These are phyloP conservation scores for Papilio xuthus DNA, from an alignment of 1,140 invertebrate species.

Conservation along the genomic window DNA sequence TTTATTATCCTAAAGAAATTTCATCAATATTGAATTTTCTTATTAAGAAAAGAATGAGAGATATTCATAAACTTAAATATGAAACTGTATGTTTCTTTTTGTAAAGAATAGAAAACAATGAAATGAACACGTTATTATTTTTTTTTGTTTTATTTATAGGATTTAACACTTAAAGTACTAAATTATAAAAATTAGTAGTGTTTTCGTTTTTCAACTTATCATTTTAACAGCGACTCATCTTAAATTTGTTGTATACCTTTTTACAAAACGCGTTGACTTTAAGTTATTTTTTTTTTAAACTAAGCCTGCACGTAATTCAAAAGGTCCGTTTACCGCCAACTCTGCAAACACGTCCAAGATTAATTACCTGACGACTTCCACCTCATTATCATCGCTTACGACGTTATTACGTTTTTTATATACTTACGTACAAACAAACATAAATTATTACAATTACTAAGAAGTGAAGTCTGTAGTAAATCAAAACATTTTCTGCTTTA, in stretches of 20 bases:
- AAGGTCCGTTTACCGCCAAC: background rate
- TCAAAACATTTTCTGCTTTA: background rate
- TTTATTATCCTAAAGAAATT: background rate
- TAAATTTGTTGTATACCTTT: background rate
- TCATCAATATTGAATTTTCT: too few relatives aligned
- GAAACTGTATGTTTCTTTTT: too few relatives aligned
- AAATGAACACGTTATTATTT: too few relatives aligned
- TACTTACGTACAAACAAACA: background rate
- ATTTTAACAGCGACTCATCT: background rate
- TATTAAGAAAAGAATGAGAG: too few relatives aligned
- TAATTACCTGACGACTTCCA: constrained; percentile 13
- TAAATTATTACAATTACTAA: background rate
- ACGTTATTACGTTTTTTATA: constrained; percentile 1
- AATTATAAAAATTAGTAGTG: too few relatives aligned
- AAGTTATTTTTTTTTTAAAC: background rate
- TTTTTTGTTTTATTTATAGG: too few relatives aligned
- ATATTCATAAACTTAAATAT: too few relatives aligned
- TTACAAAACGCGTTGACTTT: background rate
- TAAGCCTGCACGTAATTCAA: background rate
- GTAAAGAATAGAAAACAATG: too few relatives aligned
- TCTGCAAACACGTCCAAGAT: constrained; percentile 16
- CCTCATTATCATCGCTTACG: constrained; percentile 5
- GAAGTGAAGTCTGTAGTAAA: background rate
- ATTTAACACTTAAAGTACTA: too few relatives aligned
- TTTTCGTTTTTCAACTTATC: background rate